Conservation (phyloP, 2,797 vertebrate species). For the Micropoecilia bifurca region DNA sequence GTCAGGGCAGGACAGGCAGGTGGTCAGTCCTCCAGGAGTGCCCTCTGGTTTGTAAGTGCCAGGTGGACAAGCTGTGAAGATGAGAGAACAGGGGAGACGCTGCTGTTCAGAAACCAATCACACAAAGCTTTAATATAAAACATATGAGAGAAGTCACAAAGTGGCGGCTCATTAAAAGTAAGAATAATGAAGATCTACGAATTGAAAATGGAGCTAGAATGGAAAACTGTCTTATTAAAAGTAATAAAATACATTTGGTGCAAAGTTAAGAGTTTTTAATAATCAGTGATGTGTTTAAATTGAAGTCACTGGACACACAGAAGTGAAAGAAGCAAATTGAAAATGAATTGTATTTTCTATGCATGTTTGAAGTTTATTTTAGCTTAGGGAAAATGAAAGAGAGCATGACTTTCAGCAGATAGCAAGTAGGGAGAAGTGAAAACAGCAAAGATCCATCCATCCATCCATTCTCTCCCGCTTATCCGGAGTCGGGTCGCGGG, state of each 20-base stretch:
- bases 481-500: too few species aligned
- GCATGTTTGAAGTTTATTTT: not conserved
- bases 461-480: too few species aligned
- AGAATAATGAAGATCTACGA: not conserved
- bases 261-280: not conserved
- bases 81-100: not conserved
- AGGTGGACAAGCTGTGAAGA: constrained; percentile 87
- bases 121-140: not conserved
- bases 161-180: constrained; percentile 20
- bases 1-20: constrained; percentile 88
- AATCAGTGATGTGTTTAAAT: not conserved
- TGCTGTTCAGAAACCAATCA: not conserved
- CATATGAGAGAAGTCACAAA: constrained; percentile 6
- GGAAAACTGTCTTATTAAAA: constrained; percentile 6
- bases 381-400: not conserved
- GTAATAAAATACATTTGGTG: not conserved
- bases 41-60: constrained; percentile 94
- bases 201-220: constrained; percentile 22
- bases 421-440: not conserved
- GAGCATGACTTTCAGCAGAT: not conserved
- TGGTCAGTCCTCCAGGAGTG: constrained; percentile 89
- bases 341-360: not conserved
- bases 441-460: not conserved
- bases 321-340: not conserved
- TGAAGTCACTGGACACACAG: not conserved